phyloP scores from a whole-genome alignment of 2,797 vertebrate species.

The Megaceryle alcyon region DNA sequence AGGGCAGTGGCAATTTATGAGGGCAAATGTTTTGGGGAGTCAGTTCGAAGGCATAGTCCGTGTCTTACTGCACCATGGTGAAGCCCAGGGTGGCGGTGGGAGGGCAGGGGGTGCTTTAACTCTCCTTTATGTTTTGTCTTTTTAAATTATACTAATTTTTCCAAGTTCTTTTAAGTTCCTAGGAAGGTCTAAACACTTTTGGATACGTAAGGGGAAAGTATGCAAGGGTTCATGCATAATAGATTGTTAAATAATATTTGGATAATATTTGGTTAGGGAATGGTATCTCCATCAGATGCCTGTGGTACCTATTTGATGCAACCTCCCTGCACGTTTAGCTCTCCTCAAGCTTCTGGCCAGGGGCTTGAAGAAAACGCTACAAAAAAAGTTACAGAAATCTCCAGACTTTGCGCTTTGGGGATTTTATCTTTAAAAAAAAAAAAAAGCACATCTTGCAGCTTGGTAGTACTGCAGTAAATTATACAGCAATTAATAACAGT shows the following conservation, averaged over 20 bases:
- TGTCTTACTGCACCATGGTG: fast-evolving
- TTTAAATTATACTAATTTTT: not conserved
- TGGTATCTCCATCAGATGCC: fast-evolving
- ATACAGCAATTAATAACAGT: slow-evolving; percentile 17
- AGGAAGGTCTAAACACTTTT: not conserved
- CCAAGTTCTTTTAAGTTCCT: not conserved
- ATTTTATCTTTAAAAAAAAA: not conserved
- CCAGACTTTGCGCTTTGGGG: not conserved
- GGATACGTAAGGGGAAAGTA: not conserved
- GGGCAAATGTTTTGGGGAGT: slow-evolving; percentile 78
- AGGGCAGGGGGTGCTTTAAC: not conserved
- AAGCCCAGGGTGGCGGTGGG: not conserved
- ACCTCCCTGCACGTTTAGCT: not conserved
- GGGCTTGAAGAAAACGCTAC: not conserved
- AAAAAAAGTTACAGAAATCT: not conserved
- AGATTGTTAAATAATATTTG: not conserved
- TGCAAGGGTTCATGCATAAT: not conserved
- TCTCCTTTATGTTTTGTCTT: not conserved
- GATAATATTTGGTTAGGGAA: not conserved
- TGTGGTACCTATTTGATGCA: not conserved
- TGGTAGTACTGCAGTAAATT: not conserved
- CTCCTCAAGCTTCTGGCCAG: not conserved
- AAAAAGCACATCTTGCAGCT: not conserved
- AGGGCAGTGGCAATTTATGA: slow-evolving; percentile 75
- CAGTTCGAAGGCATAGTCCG: slow-evolving; percentile 31